phyloP scores from a whole-genome alignment of 2,113 vertebrate genomes.

The Herpetotheres cachinnans region DNA sequence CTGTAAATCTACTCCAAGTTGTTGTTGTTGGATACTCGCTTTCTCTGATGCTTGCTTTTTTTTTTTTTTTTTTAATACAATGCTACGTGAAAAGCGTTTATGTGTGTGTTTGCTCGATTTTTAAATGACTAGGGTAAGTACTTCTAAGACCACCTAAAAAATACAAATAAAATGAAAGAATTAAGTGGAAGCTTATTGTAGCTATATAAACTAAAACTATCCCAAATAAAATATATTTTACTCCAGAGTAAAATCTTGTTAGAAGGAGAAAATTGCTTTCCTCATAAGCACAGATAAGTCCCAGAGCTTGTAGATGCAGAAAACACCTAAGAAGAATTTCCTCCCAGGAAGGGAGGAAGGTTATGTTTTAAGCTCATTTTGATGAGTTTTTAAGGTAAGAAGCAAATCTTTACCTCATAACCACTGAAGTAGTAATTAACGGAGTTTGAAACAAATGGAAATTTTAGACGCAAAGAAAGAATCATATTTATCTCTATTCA shows the following conservation, averaged over 20 bases:
- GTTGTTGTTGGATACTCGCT: slow-evolving; percentile 43
- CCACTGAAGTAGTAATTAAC: background rate
- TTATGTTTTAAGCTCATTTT: slow-evolving; percentile 12
- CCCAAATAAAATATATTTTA: slow-evolving; percentile 66
- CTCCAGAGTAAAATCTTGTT: slow-evolving; percentile 72
- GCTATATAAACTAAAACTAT: slow-evolving; percentile 29
- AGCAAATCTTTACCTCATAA: background rate
- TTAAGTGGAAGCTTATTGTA: slow-evolving; percentile 33
- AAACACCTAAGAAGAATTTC: background rate
- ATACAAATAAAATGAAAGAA: background rate
- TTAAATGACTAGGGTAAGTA: slow-evolving; percentile 58
- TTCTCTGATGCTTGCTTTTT: background rate
- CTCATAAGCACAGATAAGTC: slow-evolving; percentile 52
- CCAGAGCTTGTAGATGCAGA: slow-evolving; percentile 11
- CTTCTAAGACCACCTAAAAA: background rate
- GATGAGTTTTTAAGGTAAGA: background rate
- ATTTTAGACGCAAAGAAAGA: background rate
- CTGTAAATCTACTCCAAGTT: slow-evolving; percentile 80
- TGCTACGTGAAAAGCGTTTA: background rate
- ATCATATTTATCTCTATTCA: background rate
- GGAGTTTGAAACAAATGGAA: background rate
- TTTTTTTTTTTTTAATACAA: background rate
- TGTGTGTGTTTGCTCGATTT: slow-evolving; percentile 40
- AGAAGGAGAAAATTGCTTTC: slow-evolving; percentile 60
- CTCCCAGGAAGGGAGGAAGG: background rate